Conservation (phyloP, 2,797 vertebrate genomes). For the Tauraco hartlaubi region DNA sequence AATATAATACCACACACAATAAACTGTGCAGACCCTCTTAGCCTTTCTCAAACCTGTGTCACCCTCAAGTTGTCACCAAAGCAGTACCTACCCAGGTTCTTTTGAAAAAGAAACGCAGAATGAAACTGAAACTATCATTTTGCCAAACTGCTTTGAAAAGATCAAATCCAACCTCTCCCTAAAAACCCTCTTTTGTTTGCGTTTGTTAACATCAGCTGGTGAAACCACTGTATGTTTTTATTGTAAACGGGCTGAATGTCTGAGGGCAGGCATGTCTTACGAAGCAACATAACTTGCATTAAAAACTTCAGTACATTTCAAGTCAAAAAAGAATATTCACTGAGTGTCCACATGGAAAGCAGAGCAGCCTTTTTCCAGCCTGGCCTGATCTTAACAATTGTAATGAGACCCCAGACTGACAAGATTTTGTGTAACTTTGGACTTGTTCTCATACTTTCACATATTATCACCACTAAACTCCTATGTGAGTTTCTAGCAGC, state of each 20-base stretch:
- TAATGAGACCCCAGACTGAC: background rate
- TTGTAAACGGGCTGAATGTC: background rate
- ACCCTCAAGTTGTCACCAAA: background rate
- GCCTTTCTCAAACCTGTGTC: background rate
- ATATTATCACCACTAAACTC: background rate
- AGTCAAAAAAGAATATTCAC: background rate
- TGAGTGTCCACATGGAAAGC: background rate
- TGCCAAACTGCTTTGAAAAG: background rate
- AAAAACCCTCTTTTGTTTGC: background rate
- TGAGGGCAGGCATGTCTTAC: background rate
- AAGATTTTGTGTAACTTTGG: background rate
- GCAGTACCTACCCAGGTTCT: background rate
- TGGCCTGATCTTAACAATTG: background rate
- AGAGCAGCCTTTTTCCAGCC: background rate
- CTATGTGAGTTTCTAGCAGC: background rate
- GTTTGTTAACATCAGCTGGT: background rate
- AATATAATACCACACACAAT: background rate
- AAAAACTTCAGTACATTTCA: background rate
- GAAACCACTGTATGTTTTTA: background rate
- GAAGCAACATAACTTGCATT: background rate
- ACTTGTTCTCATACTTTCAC: background rate
- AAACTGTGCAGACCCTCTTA: background rate
- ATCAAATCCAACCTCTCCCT: background rate
- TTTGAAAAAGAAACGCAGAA: background rate
- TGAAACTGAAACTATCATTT: background rate